phyloP scores from a whole-genome alignment of 2,113 vertebrate species.

The Onychorhynchus coronatus region DNA sequence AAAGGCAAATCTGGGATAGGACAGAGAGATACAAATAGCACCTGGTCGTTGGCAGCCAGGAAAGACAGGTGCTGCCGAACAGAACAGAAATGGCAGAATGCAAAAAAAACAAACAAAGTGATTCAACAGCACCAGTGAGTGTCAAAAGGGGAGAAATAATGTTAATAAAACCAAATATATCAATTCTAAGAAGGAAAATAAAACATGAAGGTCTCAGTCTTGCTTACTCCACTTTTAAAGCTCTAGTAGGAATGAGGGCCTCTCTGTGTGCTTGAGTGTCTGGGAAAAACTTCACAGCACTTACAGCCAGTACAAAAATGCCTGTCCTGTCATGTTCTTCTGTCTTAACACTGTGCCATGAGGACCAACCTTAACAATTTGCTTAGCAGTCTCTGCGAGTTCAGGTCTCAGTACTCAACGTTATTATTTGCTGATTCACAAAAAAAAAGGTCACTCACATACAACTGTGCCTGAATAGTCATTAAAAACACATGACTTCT shows the following conservation, averaged over 20 bases:
- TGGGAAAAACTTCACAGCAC: background rate
- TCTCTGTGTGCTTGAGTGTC: background rate
- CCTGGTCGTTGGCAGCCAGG: background rate
- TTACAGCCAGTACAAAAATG: background rate
- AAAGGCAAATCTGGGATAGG: background rate
- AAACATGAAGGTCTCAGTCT: background rate
- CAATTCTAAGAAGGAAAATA: background rate
- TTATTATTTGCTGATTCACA: background rate
- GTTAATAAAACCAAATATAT: background rate
- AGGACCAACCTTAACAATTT: background rate
- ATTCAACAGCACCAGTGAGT: background rate
- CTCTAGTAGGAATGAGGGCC: background rate
- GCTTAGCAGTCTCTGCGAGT: background rate
- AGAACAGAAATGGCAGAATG: background rate
- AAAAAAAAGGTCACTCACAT: no score
- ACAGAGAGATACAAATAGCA: background rate
- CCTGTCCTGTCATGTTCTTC: background rate
- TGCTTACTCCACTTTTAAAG: background rate
- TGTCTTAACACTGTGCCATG: background rate
- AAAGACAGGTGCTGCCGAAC: background rate
- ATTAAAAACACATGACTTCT: background rate
- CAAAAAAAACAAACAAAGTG: background rate
- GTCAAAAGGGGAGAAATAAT: fast-evolving
- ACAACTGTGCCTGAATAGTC: background rate
- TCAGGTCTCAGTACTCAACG: background rate